phyloP scores from a whole-genome alignment of 2,888 invertebrate species.

The Eristalis tenax region DNA sequence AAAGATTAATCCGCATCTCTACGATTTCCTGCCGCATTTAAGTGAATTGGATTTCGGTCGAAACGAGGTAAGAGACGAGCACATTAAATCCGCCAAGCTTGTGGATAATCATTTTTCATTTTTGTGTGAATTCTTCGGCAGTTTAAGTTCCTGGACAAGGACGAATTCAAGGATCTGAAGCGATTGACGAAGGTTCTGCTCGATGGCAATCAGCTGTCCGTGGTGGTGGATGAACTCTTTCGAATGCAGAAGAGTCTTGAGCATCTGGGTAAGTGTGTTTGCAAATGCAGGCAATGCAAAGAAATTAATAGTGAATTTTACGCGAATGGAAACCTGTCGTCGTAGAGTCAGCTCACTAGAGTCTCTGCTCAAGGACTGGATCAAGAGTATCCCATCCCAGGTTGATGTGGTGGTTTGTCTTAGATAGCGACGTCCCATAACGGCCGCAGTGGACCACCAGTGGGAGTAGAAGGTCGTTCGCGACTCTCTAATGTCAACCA shows the following conservation, averaged over 20 bases:
- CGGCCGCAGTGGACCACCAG: no score
- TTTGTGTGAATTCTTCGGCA: conserved; percentile 73
- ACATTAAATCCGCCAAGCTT: not conserved
- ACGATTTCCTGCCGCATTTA: conserved; percentile 88
- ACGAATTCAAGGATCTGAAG: conserved; percentile 87
- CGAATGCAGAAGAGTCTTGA: conserved; percentile 80
- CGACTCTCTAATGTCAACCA: no score
- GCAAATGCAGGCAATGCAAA: not conserved
- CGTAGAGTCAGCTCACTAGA: no score
- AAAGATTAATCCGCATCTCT: conserved; percentile 90
- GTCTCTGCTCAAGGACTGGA: no score
- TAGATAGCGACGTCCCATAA: no score
- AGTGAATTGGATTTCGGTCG: conserved; percentile 89
- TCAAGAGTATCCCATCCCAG: no score
- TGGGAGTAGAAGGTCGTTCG: no score
- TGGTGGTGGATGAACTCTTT: conserved; percentile 88
- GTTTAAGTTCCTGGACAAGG: conserved; percentile 88
- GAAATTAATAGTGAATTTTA: no score
- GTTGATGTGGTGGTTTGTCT: no score
- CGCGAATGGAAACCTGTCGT: no score
- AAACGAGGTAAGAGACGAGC: conserved; percentile 83
- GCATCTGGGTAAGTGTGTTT: conserved; percentile 77
- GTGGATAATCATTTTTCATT: conserved; percentile 31
- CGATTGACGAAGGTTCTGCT: conserved; percentile 85
- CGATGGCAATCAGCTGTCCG: conserved; percentile 90